Percentiles rank a stretch among this genome's conserved stretches.
phyloP scores from a whole-genome alignment of 1,140 invertebrate species.

The Caenorhabditis briggsae region DNA sequence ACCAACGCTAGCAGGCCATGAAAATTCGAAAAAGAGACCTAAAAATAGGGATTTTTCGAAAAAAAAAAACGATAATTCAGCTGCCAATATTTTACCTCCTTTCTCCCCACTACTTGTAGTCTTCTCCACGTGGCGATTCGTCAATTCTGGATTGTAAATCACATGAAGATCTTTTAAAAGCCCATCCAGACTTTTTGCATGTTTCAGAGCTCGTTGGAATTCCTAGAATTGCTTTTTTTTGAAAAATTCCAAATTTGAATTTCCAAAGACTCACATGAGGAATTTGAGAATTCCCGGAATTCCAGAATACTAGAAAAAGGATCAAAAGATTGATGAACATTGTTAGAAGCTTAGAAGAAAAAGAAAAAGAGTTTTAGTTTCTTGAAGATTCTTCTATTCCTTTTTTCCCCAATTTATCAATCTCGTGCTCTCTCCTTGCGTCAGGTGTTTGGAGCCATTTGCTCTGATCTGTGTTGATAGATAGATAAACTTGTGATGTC shows the following conservation, averaged over 20 bases:
- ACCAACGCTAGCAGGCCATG: too few species aligned
- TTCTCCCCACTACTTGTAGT: background rate
- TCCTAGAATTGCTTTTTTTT: conserved; percentile 15
- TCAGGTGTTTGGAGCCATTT: conserved; percentile 16
- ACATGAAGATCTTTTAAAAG: conserved; percentile 16
- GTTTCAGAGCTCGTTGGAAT: conserved; percentile 6
- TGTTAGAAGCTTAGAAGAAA: background rate
- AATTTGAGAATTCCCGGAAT: background rate
- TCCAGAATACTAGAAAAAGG: background rate
- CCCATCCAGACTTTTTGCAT: conserved; percentile 5
- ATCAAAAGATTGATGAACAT: background rate
- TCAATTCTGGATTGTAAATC: conserved; percentile 28
- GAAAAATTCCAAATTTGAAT: background rate
- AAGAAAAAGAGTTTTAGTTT: background rate
- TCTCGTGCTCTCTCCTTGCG: background rate
- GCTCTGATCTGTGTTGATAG: background rate
- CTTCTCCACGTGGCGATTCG: conserved; percentile 13
- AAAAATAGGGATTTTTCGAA: too few species aligned
- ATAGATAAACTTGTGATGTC: conserved; percentile 2
- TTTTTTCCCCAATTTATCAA: too few species aligned
- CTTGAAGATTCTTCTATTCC: too few species aligned
- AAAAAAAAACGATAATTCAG: too few species aligned
- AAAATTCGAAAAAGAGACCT: too few species aligned
- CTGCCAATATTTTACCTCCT: background rate
- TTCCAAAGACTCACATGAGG: conserved; percentile 8